Percentiles rank a stretch among this genome's conserved stretches.
Evolutionary conservation across 2,888 invertebrate genomes (phyloP).

Genomic region (Gerris lacustris): DNA sequence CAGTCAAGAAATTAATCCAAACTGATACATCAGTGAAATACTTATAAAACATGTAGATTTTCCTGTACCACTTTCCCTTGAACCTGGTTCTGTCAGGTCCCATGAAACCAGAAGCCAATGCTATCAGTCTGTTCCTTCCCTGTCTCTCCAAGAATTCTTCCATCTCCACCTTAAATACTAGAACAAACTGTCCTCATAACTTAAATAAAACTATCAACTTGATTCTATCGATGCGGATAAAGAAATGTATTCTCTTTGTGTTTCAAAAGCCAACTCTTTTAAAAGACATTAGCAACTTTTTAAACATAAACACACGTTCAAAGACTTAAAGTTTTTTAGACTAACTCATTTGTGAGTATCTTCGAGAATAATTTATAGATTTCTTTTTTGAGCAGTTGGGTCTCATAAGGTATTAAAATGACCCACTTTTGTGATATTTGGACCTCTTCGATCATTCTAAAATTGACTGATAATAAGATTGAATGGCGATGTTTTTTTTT

Average conservation of each 20-base stretch:
- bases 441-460: too few relatives aligned
- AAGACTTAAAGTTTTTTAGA: not conserved
- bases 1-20: not conserved
- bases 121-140: not conserved
- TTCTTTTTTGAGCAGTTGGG: too few relatives aligned
- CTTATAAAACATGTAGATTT: not conserved
- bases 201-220: not conserved
- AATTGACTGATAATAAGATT: too few relatives aligned
- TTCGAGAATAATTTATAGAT: too few relatives aligned
- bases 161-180: not conserved
- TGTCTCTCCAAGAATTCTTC: constrained; percentile 1
- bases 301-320: not conserved
- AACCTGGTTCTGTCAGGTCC: not conserved
- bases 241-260: too few relatives aligned
- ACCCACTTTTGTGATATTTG: too few relatives aligned
- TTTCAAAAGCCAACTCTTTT: not conserved
- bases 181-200: not conserved
- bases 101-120: not conserved
- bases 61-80: not conserved
- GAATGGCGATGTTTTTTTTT: too few relatives aligned
- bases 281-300: not conserved
- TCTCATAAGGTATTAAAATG: too few relatives aligned
- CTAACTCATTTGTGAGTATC: not conserved
- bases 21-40: constrained; percentile 2
- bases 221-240: too few relatives aligned